Evolutionary conservation across 2,888 invertebrate genomes (phyloP), one percentile per base, ranked within the genome.

Genomic region (Cephus sareptanus): DNA sequence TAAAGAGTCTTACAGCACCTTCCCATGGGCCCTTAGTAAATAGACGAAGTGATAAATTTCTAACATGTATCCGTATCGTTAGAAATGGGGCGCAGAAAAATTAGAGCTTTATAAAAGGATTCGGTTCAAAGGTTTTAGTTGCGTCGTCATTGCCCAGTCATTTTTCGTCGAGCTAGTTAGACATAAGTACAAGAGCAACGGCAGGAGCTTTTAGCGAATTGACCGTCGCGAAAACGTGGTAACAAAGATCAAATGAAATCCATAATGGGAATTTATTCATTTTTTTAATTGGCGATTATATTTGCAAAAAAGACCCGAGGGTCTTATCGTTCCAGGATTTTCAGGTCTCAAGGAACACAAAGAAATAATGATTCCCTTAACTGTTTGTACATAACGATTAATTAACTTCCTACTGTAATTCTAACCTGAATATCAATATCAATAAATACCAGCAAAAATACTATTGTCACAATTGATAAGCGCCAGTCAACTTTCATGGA

Each of bases 141-240:
- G 84, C 83, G 79, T 56, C 83, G 87, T 88, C 87, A 88, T 85
- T 76, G 81, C 31, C 69, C 80, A 76, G 85, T 87, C 88, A 88
- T 88, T 87, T 87, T 86, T 88, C 84, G 84, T 83, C 76, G 71
- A 76, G 76, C 83, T 82, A 77, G 76, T 83, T 81, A 81, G 37
- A 11, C 37, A 9, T 23, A 23, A 23, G 9, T 56, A 30, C 30
- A 40, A 68, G 35, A n/a, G 15, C 30, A 71, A 31, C 37, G 31
- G 71, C 71, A 34, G 71, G 31, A 33, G 31, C 33, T 71, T 12
- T 71, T 71, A 71, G 71, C 71, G 31, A 71, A 71, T 71, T 71
- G 71, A 31, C 31, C 31, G 4, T 15, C 9, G 56, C 56, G 23
- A 56, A 56, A 56, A 56, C 9, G 2, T 23, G 23, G 23, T 23